Percentiles rank a stretch among this genome's conserved stretches.
Conservation (phyloP, 2,113 vertebrate species). For the Zosterops hypoxanthus region DNA sequence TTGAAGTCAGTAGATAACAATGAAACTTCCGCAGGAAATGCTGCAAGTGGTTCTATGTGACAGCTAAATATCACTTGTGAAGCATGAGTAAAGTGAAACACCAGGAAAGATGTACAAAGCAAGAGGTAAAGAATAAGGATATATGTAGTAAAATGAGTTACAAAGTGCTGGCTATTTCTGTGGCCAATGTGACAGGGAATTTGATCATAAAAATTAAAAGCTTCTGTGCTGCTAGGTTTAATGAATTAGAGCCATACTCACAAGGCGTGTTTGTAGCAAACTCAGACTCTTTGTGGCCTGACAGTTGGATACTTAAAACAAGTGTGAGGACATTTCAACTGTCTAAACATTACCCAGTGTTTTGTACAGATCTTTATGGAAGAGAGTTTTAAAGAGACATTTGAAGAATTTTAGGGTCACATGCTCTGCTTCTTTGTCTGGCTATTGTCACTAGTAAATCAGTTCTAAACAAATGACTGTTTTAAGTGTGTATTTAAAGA, state of each 20-base stretch:
- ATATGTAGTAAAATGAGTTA: background rate
- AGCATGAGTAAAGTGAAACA: background rate
- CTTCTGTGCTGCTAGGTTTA: background rate
- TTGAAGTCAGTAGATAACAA: background rate
- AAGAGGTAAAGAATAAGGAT: background rate
- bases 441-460: background rate
- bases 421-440: background rate
- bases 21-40: background rate
- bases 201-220: background rate
- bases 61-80: background rate
- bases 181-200: background rate
- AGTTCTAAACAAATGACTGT: background rate
- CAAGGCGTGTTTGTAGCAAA: background rate
- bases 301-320: background rate
- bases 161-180: background rate
- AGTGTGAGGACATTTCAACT: background rate
- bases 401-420: conserved; percentile 11
- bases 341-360: background rate
- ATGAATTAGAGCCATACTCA: background rate
- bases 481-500: background rate
- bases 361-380: background rate
- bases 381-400: background rate
- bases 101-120: background rate
- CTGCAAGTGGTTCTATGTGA: background rate
- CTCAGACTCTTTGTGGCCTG: background rate